Evolutionary conservation across 2,797 vertebrate species (phyloP).

Genomic region (Sebastes iracundus): DNA sequence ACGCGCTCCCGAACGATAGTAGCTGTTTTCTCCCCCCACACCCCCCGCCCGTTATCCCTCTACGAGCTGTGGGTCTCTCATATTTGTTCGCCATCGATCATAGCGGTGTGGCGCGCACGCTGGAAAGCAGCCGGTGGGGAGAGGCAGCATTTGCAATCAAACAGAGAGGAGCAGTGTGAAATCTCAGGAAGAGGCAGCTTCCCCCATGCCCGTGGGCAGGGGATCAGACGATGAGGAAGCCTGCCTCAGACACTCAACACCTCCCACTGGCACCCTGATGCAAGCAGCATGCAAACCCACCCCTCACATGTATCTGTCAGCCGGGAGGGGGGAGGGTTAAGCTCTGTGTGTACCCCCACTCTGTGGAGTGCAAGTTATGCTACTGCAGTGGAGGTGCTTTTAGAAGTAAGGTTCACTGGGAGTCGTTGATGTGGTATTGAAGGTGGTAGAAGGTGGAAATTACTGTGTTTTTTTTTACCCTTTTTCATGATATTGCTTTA

Average conservation of each 20-base stretch:
- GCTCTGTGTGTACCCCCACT: conserved; percentile 67
- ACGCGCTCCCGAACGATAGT: conserved; percentile 45
- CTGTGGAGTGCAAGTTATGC: conserved; percentile 63
- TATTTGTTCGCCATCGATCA: conserved; percentile 81
- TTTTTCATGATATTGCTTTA: conserved; percentile 44
- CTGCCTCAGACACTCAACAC: conserved; percentile 83
- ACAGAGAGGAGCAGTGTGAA: conserved; percentile 83
- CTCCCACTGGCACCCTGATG: conserved; percentile 85
- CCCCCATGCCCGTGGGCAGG: conserved; percentile 82
- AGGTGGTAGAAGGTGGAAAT: conserved; percentile 52
- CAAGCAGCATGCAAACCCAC: conserved; percentile 86
- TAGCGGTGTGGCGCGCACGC: conserved; percentile 63
- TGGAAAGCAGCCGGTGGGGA: conserved; percentile 76
- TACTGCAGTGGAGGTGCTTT: conserved; percentile 54
- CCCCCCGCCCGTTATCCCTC: conserved; percentile 48
- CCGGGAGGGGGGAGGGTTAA: conserved; percentile 63
- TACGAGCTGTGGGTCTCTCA: conserved; percentile 71
- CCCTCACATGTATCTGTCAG: conserved; percentile 79
- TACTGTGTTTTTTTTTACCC: conserved; percentile 14
- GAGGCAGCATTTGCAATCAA: conserved; percentile 84
- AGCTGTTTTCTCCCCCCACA: conserved; percentile 25
- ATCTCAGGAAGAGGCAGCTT: conserved; percentile 84
- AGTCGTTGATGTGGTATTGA: conserved; percentile 34
- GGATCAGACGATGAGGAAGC: conserved; percentile 86
- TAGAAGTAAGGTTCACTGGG: conserved; percentile 48